These are phyloP conservation scores for Enteromius fasciolatus DNA, from an alignment of 2,797 vertebrate species.

Conservation along the genomic window DNA sequence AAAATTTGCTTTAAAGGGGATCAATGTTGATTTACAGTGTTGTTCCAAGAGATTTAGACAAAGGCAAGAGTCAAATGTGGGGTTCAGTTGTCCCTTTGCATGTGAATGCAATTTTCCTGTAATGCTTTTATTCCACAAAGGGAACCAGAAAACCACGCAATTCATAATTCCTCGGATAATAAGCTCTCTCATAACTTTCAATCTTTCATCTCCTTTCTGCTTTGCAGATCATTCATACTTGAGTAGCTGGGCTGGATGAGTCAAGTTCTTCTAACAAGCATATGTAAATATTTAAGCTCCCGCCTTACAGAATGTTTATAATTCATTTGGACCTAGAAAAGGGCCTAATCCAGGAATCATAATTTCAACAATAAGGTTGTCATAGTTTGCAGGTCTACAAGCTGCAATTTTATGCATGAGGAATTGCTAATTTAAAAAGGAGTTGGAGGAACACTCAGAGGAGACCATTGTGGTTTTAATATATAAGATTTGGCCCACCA, in stretches of 20 bases:
- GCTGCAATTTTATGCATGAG: constrained; percentile 52
- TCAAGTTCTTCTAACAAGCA: constrained; percentile 41
- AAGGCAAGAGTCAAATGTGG: background rate
- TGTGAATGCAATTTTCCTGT: constrained; percentile 36
- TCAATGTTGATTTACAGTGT: background rate
- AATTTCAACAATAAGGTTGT: constrained; percentile 31
- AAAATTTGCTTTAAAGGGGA: constrained; percentile 1
- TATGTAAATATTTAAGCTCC: constrained; percentile 44
- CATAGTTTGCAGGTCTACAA: constrained; percentile 32
- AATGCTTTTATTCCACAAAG: constrained; percentile 42
- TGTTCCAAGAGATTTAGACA: constrained; percentile 26
- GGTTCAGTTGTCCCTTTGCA: constrained; percentile 2
- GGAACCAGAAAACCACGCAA: constrained; percentile 18
- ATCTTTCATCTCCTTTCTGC: constrained; percentile 39
- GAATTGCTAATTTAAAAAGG: constrained; percentile 49
- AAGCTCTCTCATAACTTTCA: constrained; percentile 57
- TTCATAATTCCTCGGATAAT: constrained; percentile 55
- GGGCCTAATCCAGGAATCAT: constrained; percentile 30
- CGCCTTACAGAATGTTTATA: constrained; percentile 35
- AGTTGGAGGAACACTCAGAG: constrained; percentile 36
- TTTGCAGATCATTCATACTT: constrained; percentile 28
- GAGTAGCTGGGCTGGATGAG: background rate
- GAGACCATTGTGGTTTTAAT: constrained; percentile 51
- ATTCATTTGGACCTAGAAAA: constrained; percentile 27
- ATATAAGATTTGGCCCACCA: constrained; percentile 50